Conservation (phyloP, 2,797 vertebrate genomes). For the Pelochelys cantorii region DNA sequence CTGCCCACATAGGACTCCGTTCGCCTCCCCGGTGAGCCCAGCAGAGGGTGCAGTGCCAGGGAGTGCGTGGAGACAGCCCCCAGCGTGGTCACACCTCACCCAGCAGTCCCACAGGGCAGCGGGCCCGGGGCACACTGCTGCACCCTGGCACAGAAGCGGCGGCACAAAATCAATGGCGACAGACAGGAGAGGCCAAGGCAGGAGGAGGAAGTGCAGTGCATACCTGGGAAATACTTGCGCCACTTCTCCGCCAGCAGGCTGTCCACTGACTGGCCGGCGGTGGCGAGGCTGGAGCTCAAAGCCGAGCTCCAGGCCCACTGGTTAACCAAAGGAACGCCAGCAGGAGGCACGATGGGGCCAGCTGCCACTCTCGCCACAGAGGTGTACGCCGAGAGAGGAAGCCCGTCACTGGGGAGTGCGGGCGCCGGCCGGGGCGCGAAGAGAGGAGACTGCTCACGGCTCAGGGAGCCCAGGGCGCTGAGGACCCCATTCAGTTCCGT, state of each 20-base stretch:
- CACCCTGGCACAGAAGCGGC: background rate
- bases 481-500: conserved; percentile 88
- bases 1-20: background rate
- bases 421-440: background rate
- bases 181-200: background rate
- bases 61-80: background rate
- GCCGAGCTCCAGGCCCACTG: conserved; percentile 75
- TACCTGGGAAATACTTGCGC: conserved; percentile 89
- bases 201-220: rapidly evolving
- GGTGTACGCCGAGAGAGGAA: background rate
- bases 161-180: background rate
- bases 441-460: conserved; percentile 51
- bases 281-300: background rate
- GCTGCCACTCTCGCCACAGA: conserved; percentile 8
- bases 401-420: background rate
- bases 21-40: rapidly evolving
- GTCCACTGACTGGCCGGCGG: conserved; percentile 74
- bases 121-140: background rate
- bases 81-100: background rate
- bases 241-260: conserved; percentile 84
- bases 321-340: background rate
- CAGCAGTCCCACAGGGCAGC: background rate
- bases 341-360: background rate
- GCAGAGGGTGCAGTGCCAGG: background rate
- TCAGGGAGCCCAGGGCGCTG: conserved; percentile 80